phyloP scores from a whole-genome alignment of 2,113 vertebrate genomes.

The Pipra filicauda region DNA sequence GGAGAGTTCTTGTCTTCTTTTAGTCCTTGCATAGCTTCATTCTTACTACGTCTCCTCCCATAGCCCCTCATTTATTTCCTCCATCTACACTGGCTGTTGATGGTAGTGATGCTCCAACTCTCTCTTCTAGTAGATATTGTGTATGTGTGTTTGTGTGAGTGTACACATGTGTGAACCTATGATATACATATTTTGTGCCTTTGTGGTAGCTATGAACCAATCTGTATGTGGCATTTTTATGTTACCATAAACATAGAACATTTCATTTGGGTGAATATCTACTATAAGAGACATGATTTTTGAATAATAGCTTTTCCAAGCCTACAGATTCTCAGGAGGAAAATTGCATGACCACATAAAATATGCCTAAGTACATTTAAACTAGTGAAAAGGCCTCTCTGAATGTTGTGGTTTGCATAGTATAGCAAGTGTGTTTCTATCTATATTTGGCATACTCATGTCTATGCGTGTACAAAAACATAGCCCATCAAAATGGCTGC shows the following conservation, averaged over 20 bases:
- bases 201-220: background rate
- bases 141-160: background rate
- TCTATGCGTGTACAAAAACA: background rate
- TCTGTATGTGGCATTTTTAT: background rate
- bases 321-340: background rate
- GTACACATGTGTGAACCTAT: accelerated
- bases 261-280: background rate
- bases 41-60: background rate
- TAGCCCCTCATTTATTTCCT: background rate
- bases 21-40: background rate
- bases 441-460: background rate
- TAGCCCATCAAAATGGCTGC: background rate
- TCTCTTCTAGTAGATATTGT: background rate
- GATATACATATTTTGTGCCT: background rate
- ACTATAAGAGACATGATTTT: background rate
- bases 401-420: background rate
- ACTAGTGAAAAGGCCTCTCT: background rate
- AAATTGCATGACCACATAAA: background rate
- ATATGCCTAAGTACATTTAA: background rate
- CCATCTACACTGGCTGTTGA: background rate
- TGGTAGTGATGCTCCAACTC: background rate
- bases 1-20: background rate
- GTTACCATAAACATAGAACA: background rate
- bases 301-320: background rate
- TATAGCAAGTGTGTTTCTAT: background rate